Conservation (phyloP, 2,888 invertebrate genomes). For the Athalia rosae region DNA sequence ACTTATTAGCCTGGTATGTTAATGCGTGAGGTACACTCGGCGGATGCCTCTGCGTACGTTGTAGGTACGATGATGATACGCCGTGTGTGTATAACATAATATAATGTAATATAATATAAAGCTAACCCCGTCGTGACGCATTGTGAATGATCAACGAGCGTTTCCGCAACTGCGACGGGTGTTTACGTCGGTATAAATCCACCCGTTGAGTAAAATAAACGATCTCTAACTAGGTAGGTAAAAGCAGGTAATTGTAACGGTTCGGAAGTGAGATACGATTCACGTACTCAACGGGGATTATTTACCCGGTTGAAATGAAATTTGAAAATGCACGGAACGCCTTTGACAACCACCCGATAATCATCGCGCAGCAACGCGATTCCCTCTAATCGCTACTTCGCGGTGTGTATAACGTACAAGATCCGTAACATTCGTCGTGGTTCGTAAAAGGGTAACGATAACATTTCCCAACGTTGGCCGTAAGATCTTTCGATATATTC, state of each 20-base stretch:
- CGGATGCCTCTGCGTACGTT: slow-evolving; percentile 2
- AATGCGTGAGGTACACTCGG: slow-evolving; percentile 47
- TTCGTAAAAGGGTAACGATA: slow-evolving; percentile 24
- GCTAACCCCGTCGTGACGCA: slow-evolving; percentile 12
- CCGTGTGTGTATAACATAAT: no score
- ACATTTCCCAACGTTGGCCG: slow-evolving; percentile 7
- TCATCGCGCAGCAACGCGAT: no score
- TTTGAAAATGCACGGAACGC: no score
- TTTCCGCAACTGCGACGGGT: neutral
- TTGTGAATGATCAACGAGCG: slow-evolving; percentile 23
- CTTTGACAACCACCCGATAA: no score
- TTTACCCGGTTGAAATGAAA: no score
- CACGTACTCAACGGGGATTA: no score
- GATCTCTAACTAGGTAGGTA: no score
- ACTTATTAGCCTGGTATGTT: slow-evolving; percentile 61
- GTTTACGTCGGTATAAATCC: neutral
- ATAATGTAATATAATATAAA: no score
- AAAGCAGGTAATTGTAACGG: no score
- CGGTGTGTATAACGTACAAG: no score
- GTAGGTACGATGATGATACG: neutral
- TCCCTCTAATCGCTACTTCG: no score
- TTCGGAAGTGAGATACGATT: no score
- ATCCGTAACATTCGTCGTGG: neutral
- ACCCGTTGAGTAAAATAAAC: neutral
- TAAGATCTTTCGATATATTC: slow-evolving; percentile 7